Percentiles rank a stretch among this genome's conserved stretches.
Evolutionary conservation across 2,888 invertebrate species (phyloP).

Genomic region (Xestia c-nigrum): DNA sequence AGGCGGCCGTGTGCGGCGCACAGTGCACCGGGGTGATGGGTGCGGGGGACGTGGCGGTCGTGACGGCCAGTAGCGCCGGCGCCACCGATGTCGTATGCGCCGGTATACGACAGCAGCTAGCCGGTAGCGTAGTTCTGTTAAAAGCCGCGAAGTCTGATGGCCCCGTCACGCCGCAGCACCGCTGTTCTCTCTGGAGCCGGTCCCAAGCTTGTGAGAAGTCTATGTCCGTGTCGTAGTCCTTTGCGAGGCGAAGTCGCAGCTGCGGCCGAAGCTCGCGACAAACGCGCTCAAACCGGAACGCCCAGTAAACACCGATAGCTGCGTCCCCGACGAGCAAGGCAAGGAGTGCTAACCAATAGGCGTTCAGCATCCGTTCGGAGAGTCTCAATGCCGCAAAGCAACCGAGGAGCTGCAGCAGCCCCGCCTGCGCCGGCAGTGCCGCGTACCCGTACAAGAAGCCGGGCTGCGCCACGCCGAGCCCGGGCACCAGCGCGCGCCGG

Average conservation of each 20-base stretch:
- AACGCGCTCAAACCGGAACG: constrained; percentile 94
- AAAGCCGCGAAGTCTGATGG: constrained; percentile 89
- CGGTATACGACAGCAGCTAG: constrained; percentile 87
- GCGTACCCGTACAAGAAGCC: constrained; percentile 96
- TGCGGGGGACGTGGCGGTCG: constrained; percentile 80
- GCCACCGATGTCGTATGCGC: constrained; percentile 83
- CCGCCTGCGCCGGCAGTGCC: constrained; percentile 94
- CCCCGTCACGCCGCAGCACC: constrained; percentile 95
- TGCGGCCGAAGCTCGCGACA: constrained; percentile 94
- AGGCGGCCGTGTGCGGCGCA: constrained; percentile 91
- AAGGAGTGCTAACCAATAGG: constrained; percentile 95
- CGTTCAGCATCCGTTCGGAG: constrained; percentile 95
- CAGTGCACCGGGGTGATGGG: constrained; percentile 85
- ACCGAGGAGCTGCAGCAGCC: constrained; percentile 93
- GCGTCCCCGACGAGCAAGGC: constrained; percentile 96
- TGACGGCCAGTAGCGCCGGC: constrained; percentile 88
- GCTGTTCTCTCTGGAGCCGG: constrained; percentile 93
- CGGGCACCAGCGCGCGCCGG: constrained; percentile 93
- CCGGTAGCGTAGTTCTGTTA: constrained; percentile 84
- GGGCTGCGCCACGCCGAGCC: constrained; percentile 94
- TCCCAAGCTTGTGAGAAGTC: constrained; percentile 95
- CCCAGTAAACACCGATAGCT: constrained; percentile 96
- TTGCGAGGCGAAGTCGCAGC: constrained; percentile 91
- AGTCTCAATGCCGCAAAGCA: constrained; percentile 95
- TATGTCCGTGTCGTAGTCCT: constrained; percentile 93